These are phyloP conservation scores for Phyto melanocephala DNA, from an alignment of 2,888 invertebrate genomes.

Conservation along the genomic window DNA sequence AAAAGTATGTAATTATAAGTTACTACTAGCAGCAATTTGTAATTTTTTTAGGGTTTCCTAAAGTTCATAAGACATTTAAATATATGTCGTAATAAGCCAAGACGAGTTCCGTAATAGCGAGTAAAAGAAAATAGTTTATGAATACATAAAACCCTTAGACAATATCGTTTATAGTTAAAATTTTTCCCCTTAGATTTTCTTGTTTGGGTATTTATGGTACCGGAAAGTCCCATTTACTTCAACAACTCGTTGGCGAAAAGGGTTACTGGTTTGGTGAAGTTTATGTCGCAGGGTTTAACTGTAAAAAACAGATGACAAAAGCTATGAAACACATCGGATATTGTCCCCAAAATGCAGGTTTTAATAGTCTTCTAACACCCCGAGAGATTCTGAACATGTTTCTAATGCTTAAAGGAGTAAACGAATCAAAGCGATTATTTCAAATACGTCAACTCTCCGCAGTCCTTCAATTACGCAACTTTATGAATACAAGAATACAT, in stretches of 20 bases:
- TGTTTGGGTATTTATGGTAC: constrained; percentile 89
- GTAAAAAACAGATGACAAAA: constrained; percentile 80
- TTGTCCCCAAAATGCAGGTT: constrained; percentile 86
- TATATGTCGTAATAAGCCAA: no score
- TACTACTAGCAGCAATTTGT: no score
- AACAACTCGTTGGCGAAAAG: constrained; percentile 90
- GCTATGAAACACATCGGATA: constrained; percentile 81
- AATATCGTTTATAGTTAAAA: no score
- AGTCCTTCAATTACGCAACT: constrained; percentile 81
- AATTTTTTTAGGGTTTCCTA: no score
- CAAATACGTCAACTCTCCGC: constrained; percentile 79
- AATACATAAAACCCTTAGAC: no score
- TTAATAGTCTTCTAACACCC: constrained; percentile 84
- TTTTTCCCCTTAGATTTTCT: constrained; percentile 78
- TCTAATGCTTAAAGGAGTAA: constrained; percentile 82
- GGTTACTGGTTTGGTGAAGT: constrained; percentile 85
- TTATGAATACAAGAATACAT: constrained; percentile 81
- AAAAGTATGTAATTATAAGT: no score
- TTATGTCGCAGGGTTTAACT: constrained; percentile 81
- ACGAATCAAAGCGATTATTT: constrained; percentile 68
- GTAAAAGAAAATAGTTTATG: no score
- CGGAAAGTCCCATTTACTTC: constrained; percentile 91
- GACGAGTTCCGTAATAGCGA: no score
- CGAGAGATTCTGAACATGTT: constrained; percentile 83
- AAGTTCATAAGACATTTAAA: no score